Evolutionary conservation across 2,113 vertebrate genomes (phyloP).

Genomic region (Lagopus leucura): DNA sequence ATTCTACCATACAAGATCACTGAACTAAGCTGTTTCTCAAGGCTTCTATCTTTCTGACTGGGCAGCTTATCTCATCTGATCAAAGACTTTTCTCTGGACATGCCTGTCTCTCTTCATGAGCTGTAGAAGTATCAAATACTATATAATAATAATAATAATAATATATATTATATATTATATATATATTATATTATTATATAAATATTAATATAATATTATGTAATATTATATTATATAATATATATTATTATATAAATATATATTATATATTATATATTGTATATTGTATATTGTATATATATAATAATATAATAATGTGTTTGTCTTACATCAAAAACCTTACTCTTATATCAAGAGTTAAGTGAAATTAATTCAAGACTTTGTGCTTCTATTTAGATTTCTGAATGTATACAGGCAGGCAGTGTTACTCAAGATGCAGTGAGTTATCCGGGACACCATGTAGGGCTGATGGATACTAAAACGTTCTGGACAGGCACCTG

Average conservation of each 20-base stretch:
- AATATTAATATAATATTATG: too few species aligned
- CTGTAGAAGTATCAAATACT: background rate
- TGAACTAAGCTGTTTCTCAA: background rate
- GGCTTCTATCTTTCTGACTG: background rate
- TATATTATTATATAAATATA: too few species aligned
- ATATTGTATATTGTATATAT: too few species aligned
- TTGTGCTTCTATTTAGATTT: background rate
- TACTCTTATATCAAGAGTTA: background rate
- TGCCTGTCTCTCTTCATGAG: background rate
- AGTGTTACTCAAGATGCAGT: background rate
- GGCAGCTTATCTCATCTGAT: background rate
- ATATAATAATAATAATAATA: too few species aligned
- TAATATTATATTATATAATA: too few species aligned
- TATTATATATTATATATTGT: too few species aligned
- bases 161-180: too few species aligned
- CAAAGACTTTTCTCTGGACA: background rate
- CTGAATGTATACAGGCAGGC: background rate
- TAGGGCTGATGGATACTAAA: background rate
- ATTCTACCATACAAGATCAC: background rate
- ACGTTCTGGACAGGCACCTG: background rate
- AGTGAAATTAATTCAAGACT: background rate
- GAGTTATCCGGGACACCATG: background rate
- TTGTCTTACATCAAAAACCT: background rate
- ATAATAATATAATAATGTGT: too few species aligned
- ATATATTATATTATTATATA: too few species aligned